Evolutionary conservation across 2,797 vertebrate genomes (phyloP).

Genomic region (Myripristis murdjan): DNA sequence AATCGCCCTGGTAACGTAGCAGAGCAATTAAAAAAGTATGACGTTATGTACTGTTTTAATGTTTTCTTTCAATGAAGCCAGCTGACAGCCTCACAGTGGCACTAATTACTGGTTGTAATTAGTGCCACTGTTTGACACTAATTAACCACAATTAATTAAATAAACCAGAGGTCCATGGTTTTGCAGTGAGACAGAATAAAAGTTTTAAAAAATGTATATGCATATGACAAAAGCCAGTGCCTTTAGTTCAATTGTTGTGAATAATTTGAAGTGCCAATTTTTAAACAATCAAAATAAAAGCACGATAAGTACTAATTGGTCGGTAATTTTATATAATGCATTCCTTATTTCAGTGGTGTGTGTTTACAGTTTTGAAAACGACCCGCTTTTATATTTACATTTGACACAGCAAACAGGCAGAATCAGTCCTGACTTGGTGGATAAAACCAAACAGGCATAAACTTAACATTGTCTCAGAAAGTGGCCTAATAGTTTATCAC

Average conservation of each 20-base stretch:
- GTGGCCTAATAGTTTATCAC: not conserved
- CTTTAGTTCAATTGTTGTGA: not conserved
- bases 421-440: conserved; percentile 2
- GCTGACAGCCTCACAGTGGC: no score
- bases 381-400: conserved; percentile 19
- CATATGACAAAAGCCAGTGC: not conserved
- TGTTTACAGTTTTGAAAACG: conserved; percentile 13
- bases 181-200: conserved; percentile 3
- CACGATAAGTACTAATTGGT: not conserved
- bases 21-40: no score
- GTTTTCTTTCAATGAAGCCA: no score
- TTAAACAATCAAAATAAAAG: not conserved
- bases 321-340: no score
- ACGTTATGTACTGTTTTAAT: no score
- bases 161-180: not conserved
- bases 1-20: no score
- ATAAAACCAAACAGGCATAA: not conserved
- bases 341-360: not conserved
- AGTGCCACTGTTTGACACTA: not conserved
- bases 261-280: not conserved
- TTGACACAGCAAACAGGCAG: conserved; percentile 12
- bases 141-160: not conserved
- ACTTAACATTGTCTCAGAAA: not conserved
- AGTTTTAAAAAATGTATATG: not conserved
- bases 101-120: no score